Base-by-base conservation (phyloP, 2,888 invertebrate genomes). In the Perizoma affinitatum region DNA sequence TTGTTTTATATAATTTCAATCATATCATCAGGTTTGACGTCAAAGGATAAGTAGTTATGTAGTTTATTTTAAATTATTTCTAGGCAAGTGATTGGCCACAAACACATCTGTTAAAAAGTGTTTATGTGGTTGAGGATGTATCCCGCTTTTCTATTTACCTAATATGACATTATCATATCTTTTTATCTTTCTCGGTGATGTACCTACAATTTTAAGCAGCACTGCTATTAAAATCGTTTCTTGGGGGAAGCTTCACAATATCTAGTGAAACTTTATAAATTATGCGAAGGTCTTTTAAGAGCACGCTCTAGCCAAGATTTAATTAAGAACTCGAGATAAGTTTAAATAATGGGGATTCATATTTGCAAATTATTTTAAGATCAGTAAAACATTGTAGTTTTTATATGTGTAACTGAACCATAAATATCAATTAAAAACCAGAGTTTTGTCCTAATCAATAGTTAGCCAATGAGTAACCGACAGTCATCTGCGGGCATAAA, bases 401-500 rank as follows among this genome's bases (percentile, higher is more conserved):
- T 22, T 22, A 22, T 22, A 22, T 22, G 44, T 54, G 22, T 41
- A 54, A 7, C 38, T 38, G 1, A 50, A 52, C 55, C 41, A 63
- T 63, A 58, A 55, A 63, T 63, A 48, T 55, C 55, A 63, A 58
- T 63, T 58, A 63, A 47, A 50, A 43, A 38, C 35, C 38, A 43
- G 35, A 54, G 49, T 10, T 46, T 52, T 62, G 42, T 47, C 52
- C 58, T 55, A 55, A 63, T 63, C 63, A 63, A 58, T 63, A 63
- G 22, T 22, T 22, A 22, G 57, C 55, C 68, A 70, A 68, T 68
- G 65, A 65, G 65, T 65, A 65, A 66, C 59, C 59, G 67, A 65
- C 69, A 65, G 66, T 66, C 66, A 65, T 68, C 66, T 70, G 68
- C 83, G 85, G 84, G 85, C 74, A 72, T 83, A 79, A 85, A 86